A percentile compares a stretch with the other conserved stretches of the same genome.
Evolutionary conservation across 2,888 invertebrate genomes (phyloP).

Genomic region (Dolomedes plantarius): DNA sequence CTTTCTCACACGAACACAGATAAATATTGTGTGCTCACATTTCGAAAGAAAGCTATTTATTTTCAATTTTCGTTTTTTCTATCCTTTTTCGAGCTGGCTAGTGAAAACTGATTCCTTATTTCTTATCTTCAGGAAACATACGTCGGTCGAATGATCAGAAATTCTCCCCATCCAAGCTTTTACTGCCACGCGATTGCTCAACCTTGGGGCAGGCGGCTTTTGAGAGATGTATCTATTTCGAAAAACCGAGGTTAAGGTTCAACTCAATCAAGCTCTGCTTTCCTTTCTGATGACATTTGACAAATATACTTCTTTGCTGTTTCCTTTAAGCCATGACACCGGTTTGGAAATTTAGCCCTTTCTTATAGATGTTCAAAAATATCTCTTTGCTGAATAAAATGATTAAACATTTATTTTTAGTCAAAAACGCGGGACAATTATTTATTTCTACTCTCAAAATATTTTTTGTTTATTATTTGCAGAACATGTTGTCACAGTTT

Average conservation of each 20-base stretch:
- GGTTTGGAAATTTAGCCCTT: no score
- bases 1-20: no score
- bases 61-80: no score
- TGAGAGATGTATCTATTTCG: constrained; percentile 28
- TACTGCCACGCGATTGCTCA: not conserved
- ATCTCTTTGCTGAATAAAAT: no score
- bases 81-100: not conserved
- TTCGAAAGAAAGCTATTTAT: no score
- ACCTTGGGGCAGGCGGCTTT: not conserved
- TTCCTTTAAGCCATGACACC: not conserved
- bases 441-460: no score
- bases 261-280: not conserved
- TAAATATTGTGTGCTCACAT: no score
- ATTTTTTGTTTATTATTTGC: no score
- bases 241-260: constrained; percentile 12
- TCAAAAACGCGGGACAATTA: no score
- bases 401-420: no score
- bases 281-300: not conserved
- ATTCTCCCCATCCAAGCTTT: constrained; percentile 10
- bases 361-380: no score
- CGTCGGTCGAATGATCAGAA: constrained; percentile 52
- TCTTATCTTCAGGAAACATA: constrained; percentile 48
- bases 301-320: not conserved
- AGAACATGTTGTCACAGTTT: no score
- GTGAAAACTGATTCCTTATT: constrained; percentile 59